phyloP scores from a whole-genome alignment of 2,113 vertebrate species.

The Edolisoma coerulescens region DNA sequence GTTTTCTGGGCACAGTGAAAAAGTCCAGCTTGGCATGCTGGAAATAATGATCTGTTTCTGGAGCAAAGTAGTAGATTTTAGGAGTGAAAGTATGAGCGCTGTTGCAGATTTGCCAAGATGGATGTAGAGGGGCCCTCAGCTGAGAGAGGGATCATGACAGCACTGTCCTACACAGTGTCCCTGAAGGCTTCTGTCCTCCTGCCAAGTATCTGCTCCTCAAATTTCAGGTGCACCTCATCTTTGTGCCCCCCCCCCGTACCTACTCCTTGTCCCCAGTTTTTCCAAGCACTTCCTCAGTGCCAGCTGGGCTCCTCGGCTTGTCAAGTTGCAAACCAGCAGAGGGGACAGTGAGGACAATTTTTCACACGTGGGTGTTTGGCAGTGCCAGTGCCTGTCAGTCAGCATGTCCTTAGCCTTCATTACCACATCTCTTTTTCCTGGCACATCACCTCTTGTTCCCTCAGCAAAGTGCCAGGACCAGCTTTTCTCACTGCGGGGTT shows the following conservation, averaged over 20 bases:
- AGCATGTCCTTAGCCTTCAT: background rate
- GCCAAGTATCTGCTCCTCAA: background rate
- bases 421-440: constrained; percentile 40
- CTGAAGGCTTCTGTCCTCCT: background rate
- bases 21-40: background rate
- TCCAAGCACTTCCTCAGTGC: background rate
- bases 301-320: background rate
- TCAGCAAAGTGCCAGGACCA: background rate
- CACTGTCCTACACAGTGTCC: background rate
- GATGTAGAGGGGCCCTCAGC: background rate
- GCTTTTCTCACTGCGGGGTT: background rate
- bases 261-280: background rate
- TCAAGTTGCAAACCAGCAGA: background rate
- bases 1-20: background rate
- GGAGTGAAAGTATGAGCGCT: background rate
- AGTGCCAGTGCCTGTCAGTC: background rate
- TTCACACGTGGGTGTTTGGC: background rate
- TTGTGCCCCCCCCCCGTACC: background rate
- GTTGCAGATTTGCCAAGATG: background rate
- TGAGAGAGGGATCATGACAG: background rate
- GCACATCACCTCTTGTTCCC: background rate
- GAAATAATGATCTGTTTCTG: background rate
- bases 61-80: background rate
- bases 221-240: background rate
- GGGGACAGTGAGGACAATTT: background rate